Evolutionary conservation across 2,888 invertebrate genomes (phyloP).

Genomic region (Himalopsyche japonica): DNA sequence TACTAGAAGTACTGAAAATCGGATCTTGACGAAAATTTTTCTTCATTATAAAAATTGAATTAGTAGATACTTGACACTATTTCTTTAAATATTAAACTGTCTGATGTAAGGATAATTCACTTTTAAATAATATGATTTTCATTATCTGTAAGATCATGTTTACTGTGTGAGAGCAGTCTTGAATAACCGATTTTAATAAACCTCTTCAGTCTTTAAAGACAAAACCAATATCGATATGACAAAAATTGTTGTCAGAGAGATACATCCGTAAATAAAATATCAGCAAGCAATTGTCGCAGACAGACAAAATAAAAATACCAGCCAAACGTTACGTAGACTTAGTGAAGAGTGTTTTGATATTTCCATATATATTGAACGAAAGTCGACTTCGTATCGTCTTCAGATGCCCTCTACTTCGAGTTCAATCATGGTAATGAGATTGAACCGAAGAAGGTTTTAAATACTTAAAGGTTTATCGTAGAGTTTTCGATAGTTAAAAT

Average conservation of each 20-base stretch:
- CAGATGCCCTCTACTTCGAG: slow-evolving; percentile 17
- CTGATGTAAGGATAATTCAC: too few relatives aligned
- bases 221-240: not conserved
- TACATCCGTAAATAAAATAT: not conserved
- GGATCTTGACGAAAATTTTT: too few relatives aligned
- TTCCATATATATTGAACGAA: slow-evolving; percentile 37
- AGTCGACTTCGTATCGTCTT: slow-evolving; percentile 5
- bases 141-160: too few relatives aligned
- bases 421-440: slow-evolving; percentile 19
- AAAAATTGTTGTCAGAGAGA: not conserved
- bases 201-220: too few relatives aligned
- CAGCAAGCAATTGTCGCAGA: not conserved
- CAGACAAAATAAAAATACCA: slow-evolving; percentile 12
- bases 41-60: too few relatives aligned
- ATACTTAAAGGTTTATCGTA: not conserved
- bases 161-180: too few relatives aligned
- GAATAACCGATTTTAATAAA: too few relatives aligned
- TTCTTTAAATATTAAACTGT: too few relatives aligned
- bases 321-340: not conserved
- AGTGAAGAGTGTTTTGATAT: slow-evolving; percentile 12
- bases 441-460: not conserved
- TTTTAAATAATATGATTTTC: too few relatives aligned
- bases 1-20: too few relatives aligned
- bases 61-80: too few relatives aligned
- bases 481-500: not conserved